Percentiles rank a stretch among this genome's conserved stretches.
phyloP scores from a whole-genome alignment of 2,888 invertebrate genomes.

The Carcina quercana region DNA sequence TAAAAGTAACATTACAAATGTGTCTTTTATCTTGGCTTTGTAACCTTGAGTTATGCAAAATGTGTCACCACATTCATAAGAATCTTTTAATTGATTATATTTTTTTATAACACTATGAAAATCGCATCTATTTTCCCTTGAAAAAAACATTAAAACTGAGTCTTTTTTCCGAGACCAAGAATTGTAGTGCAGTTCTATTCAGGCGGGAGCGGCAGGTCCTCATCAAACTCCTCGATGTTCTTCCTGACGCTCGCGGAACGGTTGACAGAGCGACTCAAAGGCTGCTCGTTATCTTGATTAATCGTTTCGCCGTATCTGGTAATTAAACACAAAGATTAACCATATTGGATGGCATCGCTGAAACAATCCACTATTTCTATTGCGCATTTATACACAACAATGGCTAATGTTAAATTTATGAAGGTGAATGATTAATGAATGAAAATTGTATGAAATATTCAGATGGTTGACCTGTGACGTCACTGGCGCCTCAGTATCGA shows the following conservation, averaged over 20 bases:
- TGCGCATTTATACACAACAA: slow-evolving; percentile 18
- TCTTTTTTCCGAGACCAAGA: not conserved
- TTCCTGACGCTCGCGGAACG: slow-evolving; percentile 40
- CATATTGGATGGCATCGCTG: not conserved
- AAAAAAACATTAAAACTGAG: too few relatives aligned
- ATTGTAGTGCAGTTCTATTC: slow-evolving; percentile 30
- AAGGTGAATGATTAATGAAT: slow-evolving; percentile 42
- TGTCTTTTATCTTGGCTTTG: too few relatives aligned
- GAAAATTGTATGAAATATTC: slow-evolving; percentile 44
- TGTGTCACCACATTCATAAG: too few relatives aligned
- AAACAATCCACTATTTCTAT: slow-evolving; percentile 6
- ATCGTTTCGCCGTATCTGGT: slow-evolving; percentile 23
- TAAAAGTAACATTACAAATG: too few relatives aligned
- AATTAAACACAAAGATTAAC: slow-evolving; percentile 1
- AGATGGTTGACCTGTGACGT: slow-evolving; percentile 35
- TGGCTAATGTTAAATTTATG: slow-evolving; percentile 28
- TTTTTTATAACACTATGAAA: too few relatives aligned
- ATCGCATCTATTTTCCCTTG: too few relatives aligned
- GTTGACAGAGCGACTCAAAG: slow-evolving; percentile 30
- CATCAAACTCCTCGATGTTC: slow-evolving; percentile 46
- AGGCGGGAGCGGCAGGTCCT: slow-evolving; percentile 63
- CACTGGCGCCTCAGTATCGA: slow-evolving; percentile 17
- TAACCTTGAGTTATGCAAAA: too few relatives aligned
- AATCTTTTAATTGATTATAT: too few relatives aligned
- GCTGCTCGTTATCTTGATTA: slow-evolving; percentile 34